Evolutionary conservation across 1,140 invertebrate genomes (phyloP).

Genomic region (Zaprionus africanus): DNA sequence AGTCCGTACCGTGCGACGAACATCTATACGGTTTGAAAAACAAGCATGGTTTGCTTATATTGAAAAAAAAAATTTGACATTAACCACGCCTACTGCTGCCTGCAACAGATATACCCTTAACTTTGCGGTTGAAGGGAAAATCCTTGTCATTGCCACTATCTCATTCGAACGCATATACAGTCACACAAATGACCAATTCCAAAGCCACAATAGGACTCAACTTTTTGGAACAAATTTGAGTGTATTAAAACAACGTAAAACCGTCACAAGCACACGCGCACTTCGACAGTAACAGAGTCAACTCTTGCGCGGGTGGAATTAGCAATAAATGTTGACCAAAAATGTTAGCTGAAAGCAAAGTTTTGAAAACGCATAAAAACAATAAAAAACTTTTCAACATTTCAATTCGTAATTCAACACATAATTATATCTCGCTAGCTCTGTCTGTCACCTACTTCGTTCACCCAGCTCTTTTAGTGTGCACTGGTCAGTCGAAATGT

Average conservation of each 20-base stretch:
- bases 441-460: conserved; percentile 32
- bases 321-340: conserved; percentile 68
- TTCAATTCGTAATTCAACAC: conserved; percentile 81
- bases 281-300: conserved; percentile 11
- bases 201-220: conserved; percentile 8
- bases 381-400: conserved; percentile 74
- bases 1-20: neutral
- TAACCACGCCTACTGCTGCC: too few species aligned
- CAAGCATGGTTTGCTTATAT: too few species aligned
- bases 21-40: too few species aligned
- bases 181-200: neutral
- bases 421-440: conserved; percentile 69
- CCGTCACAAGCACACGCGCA: conserved; percentile 11
- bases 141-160: neutral
- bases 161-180: neutral
- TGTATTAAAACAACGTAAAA: conserved; percentile 62
- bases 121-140: neutral
- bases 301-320: conserved; percentile 38
- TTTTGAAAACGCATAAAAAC: conserved; percentile 60
- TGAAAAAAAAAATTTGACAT: neutral
- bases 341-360: conserved; percentile 61
- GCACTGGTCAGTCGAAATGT: conserved; percentile 59
- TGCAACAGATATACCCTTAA: neutral
- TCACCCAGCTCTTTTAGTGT: neutral
- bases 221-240: conserved; percentile 35